Conservation (phyloP, 2,797 vertebrate species). For the Pantherophis alleghaniensis region DNA sequence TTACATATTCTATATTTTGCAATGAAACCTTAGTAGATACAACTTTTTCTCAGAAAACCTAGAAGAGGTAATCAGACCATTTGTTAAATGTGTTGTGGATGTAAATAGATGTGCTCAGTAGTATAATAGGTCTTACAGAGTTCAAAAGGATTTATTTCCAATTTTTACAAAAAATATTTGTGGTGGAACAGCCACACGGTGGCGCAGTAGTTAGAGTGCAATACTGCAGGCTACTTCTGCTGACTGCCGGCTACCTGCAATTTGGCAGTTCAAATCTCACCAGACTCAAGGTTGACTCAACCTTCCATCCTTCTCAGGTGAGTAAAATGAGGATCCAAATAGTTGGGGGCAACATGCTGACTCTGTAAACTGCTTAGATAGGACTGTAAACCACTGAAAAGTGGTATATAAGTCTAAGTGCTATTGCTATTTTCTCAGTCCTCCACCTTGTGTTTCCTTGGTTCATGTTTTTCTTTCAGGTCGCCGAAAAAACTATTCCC, state of each 20-base stretch:
- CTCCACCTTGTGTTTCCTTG: not conserved
- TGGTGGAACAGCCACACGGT: not conserved
- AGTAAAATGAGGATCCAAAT: too few species aligned
- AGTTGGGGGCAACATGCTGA: too few species aligned
- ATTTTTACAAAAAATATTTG: not conserved
- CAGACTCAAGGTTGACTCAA: too few species aligned
- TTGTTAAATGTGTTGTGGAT: not conserved
- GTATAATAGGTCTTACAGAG: not conserved
- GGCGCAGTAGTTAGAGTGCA: too few species aligned
- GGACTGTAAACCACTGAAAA: too few species aligned
- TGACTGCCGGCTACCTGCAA: too few species aligned
- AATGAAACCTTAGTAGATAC: not conserved
- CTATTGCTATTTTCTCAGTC: not conserved
- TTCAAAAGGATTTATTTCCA: not conserved
- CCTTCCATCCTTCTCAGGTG: too few species aligned
- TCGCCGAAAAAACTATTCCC: constrained; percentile 30
- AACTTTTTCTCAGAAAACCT: not conserved
- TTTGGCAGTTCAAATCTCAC: too few species aligned
- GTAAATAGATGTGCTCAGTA: not conserved
- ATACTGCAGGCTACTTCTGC: too few species aligned
- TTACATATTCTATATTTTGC: not conserved
- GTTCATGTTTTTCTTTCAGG: constrained; percentile 16
- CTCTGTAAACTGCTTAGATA: too few species aligned
- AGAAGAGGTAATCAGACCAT: not conserved
- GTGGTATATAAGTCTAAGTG: too few species aligned